These are phyloP conservation scores for Trogon surrucura DNA, from an alignment of 2,113 vertebrate genomes.

Conservation along the genomic window DNA sequence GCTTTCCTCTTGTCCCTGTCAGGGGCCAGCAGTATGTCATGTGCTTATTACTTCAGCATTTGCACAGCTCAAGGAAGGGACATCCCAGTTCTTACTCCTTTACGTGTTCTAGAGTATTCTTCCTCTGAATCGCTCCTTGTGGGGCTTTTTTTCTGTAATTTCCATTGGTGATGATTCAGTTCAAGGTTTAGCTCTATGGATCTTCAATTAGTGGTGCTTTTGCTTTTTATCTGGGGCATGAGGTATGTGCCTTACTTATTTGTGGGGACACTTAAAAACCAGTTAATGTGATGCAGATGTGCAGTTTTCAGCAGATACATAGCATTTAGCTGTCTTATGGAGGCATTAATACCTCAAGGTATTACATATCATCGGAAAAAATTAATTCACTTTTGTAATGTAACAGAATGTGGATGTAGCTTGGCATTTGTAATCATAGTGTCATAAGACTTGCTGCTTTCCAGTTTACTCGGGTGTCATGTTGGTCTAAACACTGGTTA, in stretches of 20 bases:
- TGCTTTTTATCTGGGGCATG: not conserved
- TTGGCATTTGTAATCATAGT: not conserved
- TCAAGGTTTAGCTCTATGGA: not conserved
- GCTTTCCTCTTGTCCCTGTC: not conserved
- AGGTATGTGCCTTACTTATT: slow-evolving; percentile 4
- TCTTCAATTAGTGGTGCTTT: not conserved
- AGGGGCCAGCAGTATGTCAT: not conserved
- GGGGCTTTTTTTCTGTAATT: not conserved
- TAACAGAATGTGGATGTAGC: not conserved
- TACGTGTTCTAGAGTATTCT: not conserved
- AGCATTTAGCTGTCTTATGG: not conserved
- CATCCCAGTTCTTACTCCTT: not conserved
- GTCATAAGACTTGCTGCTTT: not conserved
- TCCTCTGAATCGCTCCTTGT: not conserved
- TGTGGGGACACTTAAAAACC: not conserved
- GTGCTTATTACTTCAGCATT: not conserved
- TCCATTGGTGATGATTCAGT: not conserved
- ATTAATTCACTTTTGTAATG: not conserved
- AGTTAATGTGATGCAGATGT: not conserved
- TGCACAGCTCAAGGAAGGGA: not conserved
- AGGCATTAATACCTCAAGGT: not conserved
- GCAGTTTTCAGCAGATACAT: not conserved
- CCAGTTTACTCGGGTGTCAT: accelerated
- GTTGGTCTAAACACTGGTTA: not conserved
- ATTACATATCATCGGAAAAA: not conserved